phyloP scores from a whole-genome alignment of 2,888 invertebrate genomes.

The Ochropleura leucogaster region DNA sequence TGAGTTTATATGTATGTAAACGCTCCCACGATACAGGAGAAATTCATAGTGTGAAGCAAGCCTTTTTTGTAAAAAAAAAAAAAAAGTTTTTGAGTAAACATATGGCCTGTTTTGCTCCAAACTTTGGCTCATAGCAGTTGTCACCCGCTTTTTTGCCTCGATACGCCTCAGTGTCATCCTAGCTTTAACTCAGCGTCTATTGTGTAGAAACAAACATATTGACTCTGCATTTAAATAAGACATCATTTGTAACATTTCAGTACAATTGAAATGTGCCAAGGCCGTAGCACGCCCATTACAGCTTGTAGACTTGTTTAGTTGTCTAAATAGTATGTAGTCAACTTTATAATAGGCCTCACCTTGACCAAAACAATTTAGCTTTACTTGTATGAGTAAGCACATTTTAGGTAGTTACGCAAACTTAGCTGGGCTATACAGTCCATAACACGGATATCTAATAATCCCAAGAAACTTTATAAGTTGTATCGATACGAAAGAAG shows the following conservation, averaged over 20 bases:
- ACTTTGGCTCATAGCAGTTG: not conserved
- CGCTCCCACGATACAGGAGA: too few relatives aligned
- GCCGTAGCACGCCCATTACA: conserved; percentile 25
- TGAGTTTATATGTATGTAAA: too few relatives aligned
- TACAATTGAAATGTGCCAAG: conserved; percentile 39
- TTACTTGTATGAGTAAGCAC: not conserved
- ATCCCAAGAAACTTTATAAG: not conserved
- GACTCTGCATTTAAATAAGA: conserved; percentile 19
- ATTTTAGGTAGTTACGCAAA: too few relatives aligned
- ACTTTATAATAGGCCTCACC: not conserved
- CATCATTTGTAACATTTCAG: conserved; percentile 27
- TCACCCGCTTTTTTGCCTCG: not conserved
- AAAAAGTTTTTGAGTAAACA: too few relatives aligned
- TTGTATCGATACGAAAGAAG: too few relatives aligned
- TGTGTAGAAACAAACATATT: conserved; percentile 39
- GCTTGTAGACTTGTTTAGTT: conserved; percentile 10
- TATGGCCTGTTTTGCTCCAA: not conserved
- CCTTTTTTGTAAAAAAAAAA: too few relatives aligned
- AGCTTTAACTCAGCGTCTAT: conserved; percentile 43
- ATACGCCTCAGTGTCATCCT: conserved; percentile 9
- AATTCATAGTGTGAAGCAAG: too few relatives aligned
- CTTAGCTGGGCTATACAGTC: not conserved
- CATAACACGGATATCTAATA: not conserved
- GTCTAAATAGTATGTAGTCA: conserved; percentile 24
- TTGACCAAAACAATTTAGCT: not conserved